Conservation (phyloP, 2,888 invertebrate genomes). For the Salpingus planirostris region DNA sequence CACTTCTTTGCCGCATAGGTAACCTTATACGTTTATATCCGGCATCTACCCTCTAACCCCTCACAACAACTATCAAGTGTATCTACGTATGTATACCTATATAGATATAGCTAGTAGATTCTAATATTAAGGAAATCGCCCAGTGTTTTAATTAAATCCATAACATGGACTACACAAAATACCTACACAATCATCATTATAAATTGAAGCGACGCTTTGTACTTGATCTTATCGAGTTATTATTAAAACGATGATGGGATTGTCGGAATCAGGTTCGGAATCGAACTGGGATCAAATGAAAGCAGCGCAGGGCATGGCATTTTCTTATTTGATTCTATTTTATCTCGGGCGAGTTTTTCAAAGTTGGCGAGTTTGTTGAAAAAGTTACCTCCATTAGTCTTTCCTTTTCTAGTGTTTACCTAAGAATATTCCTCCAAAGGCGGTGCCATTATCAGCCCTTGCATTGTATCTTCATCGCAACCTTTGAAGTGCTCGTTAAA, state of each 20-base stretch:
- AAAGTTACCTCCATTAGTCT: slow-evolving; percentile 12
- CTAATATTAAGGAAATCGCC: too few species aligned
- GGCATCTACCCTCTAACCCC: too few species aligned
- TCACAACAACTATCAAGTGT: too few species aligned
- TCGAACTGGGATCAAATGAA: slow-evolving; percentile 6
- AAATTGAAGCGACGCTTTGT: too few species aligned
- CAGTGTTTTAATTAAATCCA: too few species aligned
- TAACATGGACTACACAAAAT: too few species aligned
- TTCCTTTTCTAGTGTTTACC: slow-evolving; percentile 8
- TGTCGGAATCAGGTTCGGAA: slow-evolving; percentile 2
- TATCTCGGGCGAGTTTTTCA: slow-evolving; percentile 6
- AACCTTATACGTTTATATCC: too few species aligned
- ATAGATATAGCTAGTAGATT: too few species aligned
- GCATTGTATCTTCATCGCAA: background rate
- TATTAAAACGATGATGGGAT: background rate
- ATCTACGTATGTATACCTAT: too few species aligned
- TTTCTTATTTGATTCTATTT: slow-evolving; percentile 11
- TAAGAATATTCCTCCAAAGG: slow-evolving; percentile 2
- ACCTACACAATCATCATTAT: too few species aligned
- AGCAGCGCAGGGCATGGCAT: too few species aligned
- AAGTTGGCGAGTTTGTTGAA: slow-evolving; percentile 9
- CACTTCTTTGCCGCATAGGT: too few species aligned
- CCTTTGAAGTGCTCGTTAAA: slow-evolving; percentile 1
- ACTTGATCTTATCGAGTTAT: background rate
- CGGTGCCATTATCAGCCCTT: background rate